Evolutionary conservation across 2,113 vertebrate genomes (phyloP), one percentile per base, ranked within the genome.

Genomic region (Tylochromis polylepis): DNA sequence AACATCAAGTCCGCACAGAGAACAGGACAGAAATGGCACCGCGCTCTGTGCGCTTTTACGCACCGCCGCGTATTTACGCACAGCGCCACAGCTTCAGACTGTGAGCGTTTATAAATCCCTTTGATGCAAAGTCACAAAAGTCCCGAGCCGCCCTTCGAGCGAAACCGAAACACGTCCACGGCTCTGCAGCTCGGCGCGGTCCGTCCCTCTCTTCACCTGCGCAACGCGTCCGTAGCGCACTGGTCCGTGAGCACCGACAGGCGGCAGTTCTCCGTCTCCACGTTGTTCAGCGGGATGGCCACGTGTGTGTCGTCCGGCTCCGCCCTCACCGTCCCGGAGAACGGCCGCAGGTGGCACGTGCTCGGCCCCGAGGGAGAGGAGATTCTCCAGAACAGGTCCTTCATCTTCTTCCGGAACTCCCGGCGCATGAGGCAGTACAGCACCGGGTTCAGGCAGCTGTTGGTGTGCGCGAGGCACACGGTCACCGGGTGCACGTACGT

Each of bases 401-500:
- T 97, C 72, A 99, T 95, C 12, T 97, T 97, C 90, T 97, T 97
- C 55, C 98, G 94, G 85, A 98, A 99, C 93, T 99, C 98, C 12
- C 96, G 96, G 92, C 98, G 97, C 96, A 98, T 97, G 6, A 99
- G 96, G 84, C 98, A 99, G 94, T 99, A 99, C 70, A 99, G 94
- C 51, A 99, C 92, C 8, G 98, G 98, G 88, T 99, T 99, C 88
- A 99, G 95, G 94, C 98, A 98, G 96, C 98, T 99, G 95, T 98
- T 99, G 87, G 97, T 97, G 92, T 99, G 97, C 1, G 98, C 98
- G 81, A 98, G 95, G 94, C 98, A 99, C 84, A 97, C 96, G 1
- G 97, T 98, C 91, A 98, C 93, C 5, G 98, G 98, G 93, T 98
- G 98, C 4, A 97, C 88, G 85, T 98, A 99, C 0, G 97, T 97